Base-by-base conservation (phyloP, 2,113 vertebrate species). In the Oncorhynchus gorbuscha region DNA sequence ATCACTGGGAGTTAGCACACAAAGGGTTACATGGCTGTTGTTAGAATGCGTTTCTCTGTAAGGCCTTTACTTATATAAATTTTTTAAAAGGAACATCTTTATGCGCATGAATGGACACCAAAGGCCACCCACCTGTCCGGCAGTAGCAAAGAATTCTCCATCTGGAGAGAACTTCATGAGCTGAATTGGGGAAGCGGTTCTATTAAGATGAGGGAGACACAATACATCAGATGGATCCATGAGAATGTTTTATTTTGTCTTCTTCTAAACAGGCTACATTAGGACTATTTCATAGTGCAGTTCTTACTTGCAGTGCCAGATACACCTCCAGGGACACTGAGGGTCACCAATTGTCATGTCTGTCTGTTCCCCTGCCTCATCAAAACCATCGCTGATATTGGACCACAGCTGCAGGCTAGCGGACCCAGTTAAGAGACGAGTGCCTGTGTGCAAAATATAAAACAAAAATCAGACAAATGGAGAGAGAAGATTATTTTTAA, bases 141-240 rank as follows among this genome's bases (percentile, higher is more conserved):
- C 95, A 71, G 97, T 99, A 48, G 97, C 97, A 93, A 99, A 99
- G 90, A 98, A 99, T 80, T 99, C 96, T 75, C 98, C 98, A 55
- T 97, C 97, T 65, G 97, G 96, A 74, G 97, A 97, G 89, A 99
- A 98, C 87, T 96, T 98, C 92, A 99, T 96, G 83, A 99, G 93
- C 84, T 92, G 94, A 79, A 97, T 92, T 28, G 96, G 92, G 73
- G 97, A 96, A 66, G 97, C 95, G 39, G 96, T 98, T 89, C 98
- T 99, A 39, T 22, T 9, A 35, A 49, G 35, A 49, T 1, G 11
- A 70, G 69, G 16, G 16, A 13, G 11, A 24, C 18, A 62, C 7
- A 62, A 16, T 62, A 24, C 2, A 16, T 22, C 59, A 62, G 55
- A 18, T 5, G 55, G 20, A 14, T 9, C 18, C 59, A 62, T 62